phyloP scores from a whole-genome alignment of 2,113 vertebrate species.

The Rhipidura dahli region DNA sequence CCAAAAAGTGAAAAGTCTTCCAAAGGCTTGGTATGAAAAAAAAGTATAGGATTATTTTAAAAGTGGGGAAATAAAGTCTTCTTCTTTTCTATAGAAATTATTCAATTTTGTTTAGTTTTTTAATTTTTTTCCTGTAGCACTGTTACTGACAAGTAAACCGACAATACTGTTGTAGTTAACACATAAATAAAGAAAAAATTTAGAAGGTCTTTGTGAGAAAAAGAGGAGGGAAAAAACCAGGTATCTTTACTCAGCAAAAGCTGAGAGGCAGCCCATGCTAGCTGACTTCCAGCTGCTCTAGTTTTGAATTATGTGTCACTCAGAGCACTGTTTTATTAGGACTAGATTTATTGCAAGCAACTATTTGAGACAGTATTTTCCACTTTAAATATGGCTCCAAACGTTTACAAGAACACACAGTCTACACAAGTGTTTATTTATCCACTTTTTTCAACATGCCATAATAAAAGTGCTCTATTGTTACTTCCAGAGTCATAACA shows the following conservation, averaged over 20 bases:
- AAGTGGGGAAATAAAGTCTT: not conserved
- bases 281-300: not conserved
- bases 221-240: not conserved
- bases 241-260: not conserved
- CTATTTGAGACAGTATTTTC: not conserved
- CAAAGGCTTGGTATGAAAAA: not conserved
- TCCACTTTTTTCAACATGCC: not conserved
- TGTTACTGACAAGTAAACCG: not conserved
- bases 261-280: not conserved
- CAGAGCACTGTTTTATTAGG: not conserved
- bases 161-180: not conserved
- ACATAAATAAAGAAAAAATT: not conserved
- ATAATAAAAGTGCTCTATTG: not conserved
- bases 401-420: not conserved
- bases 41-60: not conserved
- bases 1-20: not conserved
- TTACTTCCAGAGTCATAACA: not conserved
- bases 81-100: not conserved
- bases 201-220: not conserved
- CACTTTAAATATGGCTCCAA: not conserved
- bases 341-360: not conserved
- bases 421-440: not conserved
- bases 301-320: not conserved
- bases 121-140: not conserved
- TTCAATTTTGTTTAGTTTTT: not conserved